phyloP scores from a whole-genome alignment of 2,888 invertebrate species.

The Pollenia labialis region DNA sequence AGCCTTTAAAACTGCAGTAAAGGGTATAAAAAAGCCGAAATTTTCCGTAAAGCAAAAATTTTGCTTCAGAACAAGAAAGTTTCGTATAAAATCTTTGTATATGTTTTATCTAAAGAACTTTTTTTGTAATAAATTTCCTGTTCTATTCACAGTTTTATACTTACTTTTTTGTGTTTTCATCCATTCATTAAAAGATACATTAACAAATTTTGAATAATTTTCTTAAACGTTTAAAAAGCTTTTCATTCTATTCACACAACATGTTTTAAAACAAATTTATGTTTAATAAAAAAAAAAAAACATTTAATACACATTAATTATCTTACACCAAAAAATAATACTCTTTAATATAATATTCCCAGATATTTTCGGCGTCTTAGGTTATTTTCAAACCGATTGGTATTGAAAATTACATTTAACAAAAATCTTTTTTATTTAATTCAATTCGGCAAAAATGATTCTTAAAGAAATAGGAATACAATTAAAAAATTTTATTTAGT shows the following conservation, averaged over 20 bases:
- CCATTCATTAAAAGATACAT: background rate
- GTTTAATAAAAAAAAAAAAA: constrained; percentile 10
- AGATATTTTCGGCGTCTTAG: too few relatives aligned
- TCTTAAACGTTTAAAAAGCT: constrained; percentile 42
- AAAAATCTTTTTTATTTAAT: background rate
- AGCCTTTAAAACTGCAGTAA: too few relatives aligned
- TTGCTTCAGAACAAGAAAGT: too few relatives aligned
- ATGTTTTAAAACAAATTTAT: constrained; percentile 8
- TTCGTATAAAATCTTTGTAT: too few relatives aligned
- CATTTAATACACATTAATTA: background rate
- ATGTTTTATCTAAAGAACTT: too few relatives aligned
- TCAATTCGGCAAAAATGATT: too few relatives aligned
- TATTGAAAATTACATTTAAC: background rate
- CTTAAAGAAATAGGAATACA: background rate
- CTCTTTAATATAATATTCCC: too few relatives aligned
- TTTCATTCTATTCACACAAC: constrained; percentile 29
- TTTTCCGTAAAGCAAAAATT: too few relatives aligned
- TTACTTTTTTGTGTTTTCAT: background rate
- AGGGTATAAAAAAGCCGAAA: too few relatives aligned
- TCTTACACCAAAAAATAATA: background rate
- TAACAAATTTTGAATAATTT: constrained; percentile 4
- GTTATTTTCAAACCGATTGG: background rate
- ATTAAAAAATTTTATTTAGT: background rate
- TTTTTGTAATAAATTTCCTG: background rate
- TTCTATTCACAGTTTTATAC: background rate